Base-by-base conservation (phyloP, 2,888 invertebrate species). In the Dicranocentrus wangi region DNA sequence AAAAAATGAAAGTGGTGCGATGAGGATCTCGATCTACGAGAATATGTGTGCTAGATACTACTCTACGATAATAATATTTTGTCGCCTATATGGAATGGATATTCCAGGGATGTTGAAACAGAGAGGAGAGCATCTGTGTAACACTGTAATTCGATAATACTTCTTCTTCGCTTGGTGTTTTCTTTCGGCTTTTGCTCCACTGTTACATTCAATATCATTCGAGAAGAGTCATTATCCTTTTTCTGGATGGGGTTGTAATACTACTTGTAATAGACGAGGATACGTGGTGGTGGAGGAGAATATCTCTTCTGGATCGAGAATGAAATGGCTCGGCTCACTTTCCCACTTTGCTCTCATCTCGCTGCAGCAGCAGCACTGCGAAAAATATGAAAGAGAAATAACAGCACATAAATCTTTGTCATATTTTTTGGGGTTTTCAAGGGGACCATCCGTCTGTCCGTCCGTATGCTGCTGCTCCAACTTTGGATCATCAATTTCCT, bases 371-470 rank as follows among this genome's bases (percentile, higher is more conserved):
- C 61, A 2, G 0, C 7, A 15, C 21, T 70, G 43, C 70, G 61
- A 60, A 72, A 72, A 73, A n/a, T 42, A 65, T 55, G 47, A 72
- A 73, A 72, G 17, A 53, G 23, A 43, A 72, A 19, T 25, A 47
- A 47, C n/a, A 73, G 53, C 27, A 51, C 39, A 42, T 73, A 73
- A 65, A 73, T 65, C 63, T 42, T 63, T 63, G 63, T 32, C 28
- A 27, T 69, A n/a, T n/a, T n/a, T 69, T 27, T 32, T 42, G 21
- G 2, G 25, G 32, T 69, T 19, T 32, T 28, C 55, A 53, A 53
- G 3, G n/a, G 25, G 43, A 43, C 21, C 47, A 42, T 63, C 10
- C 3, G 21, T n/a, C n/a, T n/a, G n/a, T n/a, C n/a, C n/a, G n/a
- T n/a, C n/a, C n/a, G n/a, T n/a, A n/a, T n/a, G n/a, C n/a, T n/a